A percentile compares a stretch with the other conserved stretches of the same genome.
Conservation (phyloP, 2,113 vertebrate species). For the Piaya cayana region DNA sequence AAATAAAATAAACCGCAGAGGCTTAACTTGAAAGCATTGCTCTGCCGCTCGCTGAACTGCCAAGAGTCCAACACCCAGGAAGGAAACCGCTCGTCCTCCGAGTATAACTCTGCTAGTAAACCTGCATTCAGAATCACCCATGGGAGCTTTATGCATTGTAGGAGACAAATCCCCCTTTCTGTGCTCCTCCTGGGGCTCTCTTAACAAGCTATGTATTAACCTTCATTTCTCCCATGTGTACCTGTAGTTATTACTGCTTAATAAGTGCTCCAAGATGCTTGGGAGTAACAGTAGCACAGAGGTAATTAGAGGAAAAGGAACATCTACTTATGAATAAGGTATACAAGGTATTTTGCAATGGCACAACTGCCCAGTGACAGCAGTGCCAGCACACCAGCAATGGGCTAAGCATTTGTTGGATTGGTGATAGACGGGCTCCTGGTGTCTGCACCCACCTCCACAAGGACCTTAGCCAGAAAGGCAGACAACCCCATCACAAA, state of each 20-base stretch:
- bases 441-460: neutral
- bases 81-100: neutral
- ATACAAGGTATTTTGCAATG: neutral
- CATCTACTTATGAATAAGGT: neutral
- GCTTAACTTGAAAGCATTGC: neutral
- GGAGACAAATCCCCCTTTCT: neutral
- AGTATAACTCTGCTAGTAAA: neutral
- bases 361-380: neutral
- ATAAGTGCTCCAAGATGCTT: neutral
- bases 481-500: neutral
- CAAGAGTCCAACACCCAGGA: neutral
- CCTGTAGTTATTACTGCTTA: conserved; percentile 5
- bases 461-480: neutral
- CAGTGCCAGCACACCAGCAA: neutral
- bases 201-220: neutral
- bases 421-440: neutral
- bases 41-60: neutral
- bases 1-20: neutral
- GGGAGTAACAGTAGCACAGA: neutral
- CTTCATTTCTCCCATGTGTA: neutral
- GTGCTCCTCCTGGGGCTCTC: neutral
- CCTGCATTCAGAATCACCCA: neutral
- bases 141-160: neutral
- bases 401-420: neutral
- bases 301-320: conserved; percentile 37